phyloP scores from a whole-genome alignment of 2,113 vertebrate genomes.

The crab-eating macaque (Macaca fascicularis) region T2T-MFA8v1.1 NC_088386.1:76477501-76478000 shows the following conservation, averaged over 20 bases:
- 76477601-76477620: neutral
- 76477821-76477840: neutral
- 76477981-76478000: slow-evolving; percentile 30
- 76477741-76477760: slow-evolving; percentile 71
- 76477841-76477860: slow-evolving; percentile 18
- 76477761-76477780: slow-evolving; percentile 33
- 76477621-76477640: slow-evolving; percentile 69
- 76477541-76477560: neutral
- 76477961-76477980: slow-evolving; percentile 45
- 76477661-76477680: slow-evolving; percentile 71
- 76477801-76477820: neutral
- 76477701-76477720: slow-evolving; percentile 68
- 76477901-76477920: neutral
- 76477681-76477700: slow-evolving; percentile 67
- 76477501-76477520: slow-evolving; percentile 50
- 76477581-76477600: too few species aligned
- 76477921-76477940: slow-evolving; percentile 28
- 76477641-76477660: slow-evolving; percentile 59
- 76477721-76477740: slow-evolving; percentile 69
- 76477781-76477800: slow-evolving; percentile 17
- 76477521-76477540: slow-evolving; percentile 55
- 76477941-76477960: neutral
- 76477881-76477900: neutral
- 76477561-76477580: neutral
- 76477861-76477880: neutral